A percentile compares a stretch with the other conserved stretches of the same genome.
Conservation (phyloP, 2,113 vertebrate genomes). For the Eublepharis macularius region DNA sequence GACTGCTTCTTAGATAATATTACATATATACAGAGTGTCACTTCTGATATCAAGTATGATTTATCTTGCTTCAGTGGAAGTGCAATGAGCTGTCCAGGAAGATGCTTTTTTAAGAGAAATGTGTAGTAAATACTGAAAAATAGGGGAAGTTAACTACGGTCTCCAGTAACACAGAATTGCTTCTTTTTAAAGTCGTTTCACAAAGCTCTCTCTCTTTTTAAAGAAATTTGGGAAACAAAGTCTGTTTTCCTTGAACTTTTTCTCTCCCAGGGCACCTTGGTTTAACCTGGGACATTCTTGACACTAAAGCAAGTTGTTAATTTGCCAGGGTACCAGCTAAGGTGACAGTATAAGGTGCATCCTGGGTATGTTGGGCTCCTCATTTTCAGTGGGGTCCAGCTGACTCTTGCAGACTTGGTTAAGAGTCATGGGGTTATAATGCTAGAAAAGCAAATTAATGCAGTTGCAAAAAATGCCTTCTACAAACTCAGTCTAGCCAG, state of each 20-base stretch:
- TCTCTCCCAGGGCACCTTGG: neutral
- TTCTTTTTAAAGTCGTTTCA: neutral
- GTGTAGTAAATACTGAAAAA: neutral
- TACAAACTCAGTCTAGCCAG: no score
- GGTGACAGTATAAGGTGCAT: neutral
- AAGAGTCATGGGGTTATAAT: neutral
- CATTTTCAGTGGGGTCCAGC: neutral
- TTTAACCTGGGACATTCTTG: neutral
- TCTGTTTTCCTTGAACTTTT: neutral
- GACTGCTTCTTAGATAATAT: constrained; percentile 9
- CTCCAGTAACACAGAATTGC: neutral
- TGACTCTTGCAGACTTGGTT: no score
- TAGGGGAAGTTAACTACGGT: constrained; percentile 6
- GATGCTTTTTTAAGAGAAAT: constrained; percentile 6
- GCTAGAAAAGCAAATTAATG: no score
- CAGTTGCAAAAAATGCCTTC: no score
- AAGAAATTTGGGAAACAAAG: neutral
- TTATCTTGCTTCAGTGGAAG: neutral
- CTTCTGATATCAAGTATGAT: constrained; percentile 8
- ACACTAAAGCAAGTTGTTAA: neutral
- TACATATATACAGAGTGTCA: constrained; percentile 19
- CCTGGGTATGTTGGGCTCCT: neutral
- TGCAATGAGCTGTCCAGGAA: neutral
- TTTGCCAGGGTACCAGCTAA: neutral
- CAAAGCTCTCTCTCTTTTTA: neutral